A percentile compares a stretch with the other conserved stretches of the same genome.
phyloP scores from a whole-genome alignment of 2,113 vertebrate genomes.

The Irena cyanogastra region DNA sequence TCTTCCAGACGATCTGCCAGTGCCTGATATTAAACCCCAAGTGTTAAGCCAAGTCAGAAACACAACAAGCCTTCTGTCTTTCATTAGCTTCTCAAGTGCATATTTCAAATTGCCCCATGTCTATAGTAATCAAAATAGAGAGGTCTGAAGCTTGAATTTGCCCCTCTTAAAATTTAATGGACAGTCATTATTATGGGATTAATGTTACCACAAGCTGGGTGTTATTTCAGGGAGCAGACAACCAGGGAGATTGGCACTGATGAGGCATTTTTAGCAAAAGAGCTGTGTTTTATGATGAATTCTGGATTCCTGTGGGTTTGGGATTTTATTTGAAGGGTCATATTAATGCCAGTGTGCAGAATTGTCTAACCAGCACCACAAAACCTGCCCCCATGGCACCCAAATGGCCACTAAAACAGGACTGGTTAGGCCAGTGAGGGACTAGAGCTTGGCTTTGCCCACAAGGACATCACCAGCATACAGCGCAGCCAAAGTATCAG shows the following conservation, averaged over 20 bases:
- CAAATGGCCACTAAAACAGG: not conserved
- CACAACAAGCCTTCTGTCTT: not conserved
- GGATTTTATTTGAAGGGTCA: not conserved
- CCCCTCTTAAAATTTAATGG: not conserved
- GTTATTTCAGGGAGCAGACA: not conserved
- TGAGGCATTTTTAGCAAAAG: not conserved
- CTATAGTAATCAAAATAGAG: not conserved
- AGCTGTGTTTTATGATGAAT: not conserved
- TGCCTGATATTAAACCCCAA: conserved; percentile 78
- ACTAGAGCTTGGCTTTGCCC: not conserved
- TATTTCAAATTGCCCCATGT: not conserved
- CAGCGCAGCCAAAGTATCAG: not conserved
- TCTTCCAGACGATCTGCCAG: conserved; percentile 83
- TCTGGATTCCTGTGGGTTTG: not conserved
- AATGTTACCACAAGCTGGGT: not conserved
- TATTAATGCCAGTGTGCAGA: not conserved
- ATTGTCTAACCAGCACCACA: not conserved
- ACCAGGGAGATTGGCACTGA: not conserved
- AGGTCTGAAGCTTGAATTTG: not conserved
- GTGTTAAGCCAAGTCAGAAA: conserved; percentile 70
- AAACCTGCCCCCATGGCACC: not conserved
- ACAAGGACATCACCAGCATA: not conserved
- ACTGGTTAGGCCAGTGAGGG: not conserved
- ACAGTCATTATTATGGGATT: not conserved
- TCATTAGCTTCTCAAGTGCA: not conserved